These are phyloP conservation scores for Hoplostethus atlanticus DNA, from an alignment of 2,797 vertebrate species.

Conservation along the genomic window DNA sequence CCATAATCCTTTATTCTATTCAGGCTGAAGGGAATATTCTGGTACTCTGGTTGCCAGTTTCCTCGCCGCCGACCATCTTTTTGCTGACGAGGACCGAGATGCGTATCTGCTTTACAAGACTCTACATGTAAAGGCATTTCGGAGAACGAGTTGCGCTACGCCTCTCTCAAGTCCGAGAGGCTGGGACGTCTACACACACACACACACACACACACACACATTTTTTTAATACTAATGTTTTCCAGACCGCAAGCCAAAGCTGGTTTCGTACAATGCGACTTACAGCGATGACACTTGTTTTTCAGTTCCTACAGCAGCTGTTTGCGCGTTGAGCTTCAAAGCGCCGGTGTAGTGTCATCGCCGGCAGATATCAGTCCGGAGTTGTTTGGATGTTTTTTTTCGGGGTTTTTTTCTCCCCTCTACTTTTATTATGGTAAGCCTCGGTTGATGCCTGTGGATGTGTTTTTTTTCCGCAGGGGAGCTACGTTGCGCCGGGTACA, in stretches of 20 bases:
- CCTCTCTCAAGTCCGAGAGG: slow-evolving; percentile 35
- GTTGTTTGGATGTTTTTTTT: slow-evolving; percentile 18
- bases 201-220: neutral
- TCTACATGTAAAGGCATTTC: slow-evolving; percentile 78
- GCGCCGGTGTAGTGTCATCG: slow-evolving; percentile 7
- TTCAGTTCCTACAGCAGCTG: slow-evolving; percentile 32
- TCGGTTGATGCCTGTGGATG: slow-evolving; percentile 21
- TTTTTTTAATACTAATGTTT: slow-evolving; percentile 23
- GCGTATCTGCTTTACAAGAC: slow-evolving; percentile 76
- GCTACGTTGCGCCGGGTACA: slow-evolving; percentile 12
- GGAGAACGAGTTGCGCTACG: slow-evolving; percentile 27
- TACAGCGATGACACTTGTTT: slow-evolving; percentile 37
- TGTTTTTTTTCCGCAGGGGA: slow-evolving; percentile 16
- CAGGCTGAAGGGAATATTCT: neutral
- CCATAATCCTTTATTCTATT: neutral
- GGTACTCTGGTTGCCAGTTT: neutral
- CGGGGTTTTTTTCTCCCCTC: too few relatives aligned
- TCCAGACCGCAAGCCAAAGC: slow-evolving; percentile 13
- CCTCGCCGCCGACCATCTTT: neutral
- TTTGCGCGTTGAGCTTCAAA: slow-evolving; percentile 9
- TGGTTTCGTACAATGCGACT: neutral
- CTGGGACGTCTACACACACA: slow-evolving; percentile 21
- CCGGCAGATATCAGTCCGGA: slow-evolving; percentile 4
- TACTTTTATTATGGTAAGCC: slow-evolving; percentile 37
- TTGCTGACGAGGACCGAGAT: slow-evolving; percentile 54